phyloP scores from a whole-genome alignment of 2,797 vertebrate genomes.

The Sebastes oblongus region DNA sequence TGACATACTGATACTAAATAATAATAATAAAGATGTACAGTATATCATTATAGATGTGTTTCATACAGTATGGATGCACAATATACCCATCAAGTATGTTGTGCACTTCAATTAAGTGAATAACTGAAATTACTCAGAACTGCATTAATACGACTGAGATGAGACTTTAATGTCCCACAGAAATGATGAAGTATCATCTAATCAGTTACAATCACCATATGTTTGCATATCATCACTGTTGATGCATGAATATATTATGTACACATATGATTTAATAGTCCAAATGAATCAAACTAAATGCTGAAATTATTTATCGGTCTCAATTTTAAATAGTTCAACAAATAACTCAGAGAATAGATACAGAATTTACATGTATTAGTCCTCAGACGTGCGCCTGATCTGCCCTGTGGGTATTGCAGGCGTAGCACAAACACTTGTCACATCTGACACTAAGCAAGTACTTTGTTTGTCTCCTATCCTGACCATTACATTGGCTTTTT shows the following conservation, averaged over 20 bases:
- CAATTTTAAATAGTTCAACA: constrained; percentile 22
- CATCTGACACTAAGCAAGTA: constrained; percentile 39
- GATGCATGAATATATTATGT: background rate
- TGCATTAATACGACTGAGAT: constrained; percentile 18
- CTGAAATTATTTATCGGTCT: background rate
- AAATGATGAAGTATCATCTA: constrained; percentile 11
- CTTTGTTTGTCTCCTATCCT: constrained; percentile 37
- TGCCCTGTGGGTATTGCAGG: constrained; percentile 5
- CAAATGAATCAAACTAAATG: constrained; percentile 17
- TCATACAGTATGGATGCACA: background rate
- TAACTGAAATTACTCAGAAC: background rate
- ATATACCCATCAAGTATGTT: background rate
- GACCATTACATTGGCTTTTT: constrained; percentile 2
- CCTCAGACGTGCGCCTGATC: background rate
- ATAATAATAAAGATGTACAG: background rate
- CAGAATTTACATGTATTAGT: constrained; percentile 1
- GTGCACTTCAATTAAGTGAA: background rate
- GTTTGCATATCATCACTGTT: background rate
- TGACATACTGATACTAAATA: background rate
- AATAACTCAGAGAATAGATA: constrained; percentile 21
- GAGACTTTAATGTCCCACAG: background rate
- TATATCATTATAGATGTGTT: background rate
- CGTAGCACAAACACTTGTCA: constrained; percentile 27
- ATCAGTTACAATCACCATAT: constrained; percentile 15
- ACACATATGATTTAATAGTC: background rate